Evolutionary conservation across 2,113 vertebrate genomes (phyloP).

Genomic region (Tragelaphus scriptus): DNA sequence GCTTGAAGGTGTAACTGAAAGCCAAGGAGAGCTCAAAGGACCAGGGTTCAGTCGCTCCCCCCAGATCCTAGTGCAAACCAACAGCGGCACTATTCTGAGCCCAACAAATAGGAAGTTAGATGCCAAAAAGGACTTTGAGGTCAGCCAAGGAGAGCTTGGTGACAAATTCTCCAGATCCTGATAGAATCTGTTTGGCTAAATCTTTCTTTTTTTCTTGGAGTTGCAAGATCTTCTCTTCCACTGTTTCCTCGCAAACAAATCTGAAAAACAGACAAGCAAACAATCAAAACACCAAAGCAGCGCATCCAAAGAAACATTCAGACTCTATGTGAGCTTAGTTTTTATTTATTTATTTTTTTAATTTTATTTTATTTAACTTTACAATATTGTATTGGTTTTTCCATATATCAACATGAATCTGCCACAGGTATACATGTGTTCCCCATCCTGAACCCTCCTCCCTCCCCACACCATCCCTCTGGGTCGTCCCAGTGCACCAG

Average conservation of each 20-base stretch:
- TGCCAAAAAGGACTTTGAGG: conserved; percentile 90
- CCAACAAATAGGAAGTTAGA: conserved; percentile 53
- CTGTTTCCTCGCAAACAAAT: conserved; percentile 93
- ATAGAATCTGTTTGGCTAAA: conserved; percentile 92
- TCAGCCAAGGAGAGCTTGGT: conserved; percentile 93
- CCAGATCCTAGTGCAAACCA: not conserved
- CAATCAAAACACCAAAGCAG: not conserved
- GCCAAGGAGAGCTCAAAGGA: not conserved
- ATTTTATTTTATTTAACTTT: no score
- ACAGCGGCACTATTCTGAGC: not conserved
- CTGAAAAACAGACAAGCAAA: conserved; percentile 72
- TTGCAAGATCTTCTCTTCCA: conserved; percentile 94
- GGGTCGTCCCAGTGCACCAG: no score
- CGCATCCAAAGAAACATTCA: not conserved
- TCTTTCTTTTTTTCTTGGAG: conserved; percentile 93
- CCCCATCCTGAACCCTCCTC: no score
- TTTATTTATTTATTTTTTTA: not conserved
- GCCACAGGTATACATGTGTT: no score
- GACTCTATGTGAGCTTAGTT: not conserved
- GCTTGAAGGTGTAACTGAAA: not conserved
- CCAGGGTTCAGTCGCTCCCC: not conserved
- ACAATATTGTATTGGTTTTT: no score
- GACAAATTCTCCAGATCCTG: conserved; percentile 85
- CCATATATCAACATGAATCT: no score
- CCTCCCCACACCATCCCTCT: no score